Evolutionary conservation across 2,888 invertebrate species (phyloP).

Genomic region (Spisula subtruncata): DNA sequence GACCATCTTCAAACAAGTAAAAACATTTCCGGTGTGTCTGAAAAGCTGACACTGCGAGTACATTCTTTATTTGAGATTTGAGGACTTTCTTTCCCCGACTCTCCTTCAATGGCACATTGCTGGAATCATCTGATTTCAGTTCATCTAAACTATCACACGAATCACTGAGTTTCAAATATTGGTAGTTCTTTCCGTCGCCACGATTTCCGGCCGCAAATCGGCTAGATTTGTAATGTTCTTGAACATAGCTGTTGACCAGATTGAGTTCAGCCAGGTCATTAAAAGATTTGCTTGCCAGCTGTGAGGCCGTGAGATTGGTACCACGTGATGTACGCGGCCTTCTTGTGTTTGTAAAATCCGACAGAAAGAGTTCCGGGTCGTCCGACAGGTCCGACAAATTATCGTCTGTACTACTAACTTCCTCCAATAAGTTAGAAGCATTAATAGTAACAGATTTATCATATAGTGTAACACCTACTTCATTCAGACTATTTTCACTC

Average conservation of each 20-base stretch:
- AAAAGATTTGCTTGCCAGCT: not conserved
- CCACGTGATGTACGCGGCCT: not conserved
- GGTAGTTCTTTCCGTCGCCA: not conserved
- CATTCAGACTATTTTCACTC: not conserved
- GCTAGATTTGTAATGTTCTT: slow-evolving; percentile 19
- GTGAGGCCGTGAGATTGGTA: not conserved
- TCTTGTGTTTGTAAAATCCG: not conserved
- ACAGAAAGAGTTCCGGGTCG: slow-evolving; percentile 28
- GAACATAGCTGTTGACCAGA: slow-evolving; percentile 19
- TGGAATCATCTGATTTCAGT: not conserved
- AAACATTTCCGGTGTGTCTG: slow-evolving; percentile 9
- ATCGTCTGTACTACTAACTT: slow-evolving; percentile 17
- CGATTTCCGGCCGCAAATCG: not conserved
- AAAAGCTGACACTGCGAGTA: not conserved
- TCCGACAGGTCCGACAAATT: slow-evolving; percentile 33
- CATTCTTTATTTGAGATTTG: slow-evolving; percentile 35
- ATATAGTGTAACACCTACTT: slow-evolving; percentile 17
- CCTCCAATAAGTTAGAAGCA: slow-evolving; percentile 7
- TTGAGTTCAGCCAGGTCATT: slow-evolving; percentile 29
- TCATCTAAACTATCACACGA: slow-evolving; percentile 34
- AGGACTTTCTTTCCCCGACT: not conserved
- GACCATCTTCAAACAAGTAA: slow-evolving; percentile 33
- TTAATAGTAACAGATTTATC: slow-evolving; percentile 38
- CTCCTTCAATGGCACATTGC: slow-evolving; percentile 16
- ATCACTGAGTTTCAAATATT: not conserved